Evolutionary conservation across 2,797 vertebrate genomes (phyloP), one percentile per base, ranked within the genome.

Genomic region (Sebastes itinus): DNA sequence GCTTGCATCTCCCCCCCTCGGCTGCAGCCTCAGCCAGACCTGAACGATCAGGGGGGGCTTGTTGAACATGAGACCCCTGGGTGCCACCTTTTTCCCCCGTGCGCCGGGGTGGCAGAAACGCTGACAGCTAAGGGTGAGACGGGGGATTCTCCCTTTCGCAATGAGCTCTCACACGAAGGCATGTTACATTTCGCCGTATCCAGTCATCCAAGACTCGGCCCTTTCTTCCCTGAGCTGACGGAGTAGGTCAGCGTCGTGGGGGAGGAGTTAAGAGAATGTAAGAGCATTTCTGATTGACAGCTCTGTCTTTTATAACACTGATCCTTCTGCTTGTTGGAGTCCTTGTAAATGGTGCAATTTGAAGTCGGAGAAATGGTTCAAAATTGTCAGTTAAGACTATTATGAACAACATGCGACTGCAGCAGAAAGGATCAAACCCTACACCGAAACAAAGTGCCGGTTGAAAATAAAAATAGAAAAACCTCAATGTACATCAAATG

Each of bases 21-120:
- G 10, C 76, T 69, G 68, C 22, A 66, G 83, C 76, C 65, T 77
- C 80, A 89, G 78, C 66, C 81, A 84, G 89, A 88, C 86, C 86
- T 63, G 46, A 87, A 78, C 78, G 66, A 91, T 88, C 81, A 80
- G 79, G 85, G 89, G 42, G 20, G 84, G 80, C 90, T 91, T 93
- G 93, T 93, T 87, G 82, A 93, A 94, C 92, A 93, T 1, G 88
- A 89, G 92, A 92, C 90, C 91, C 83, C 80, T 76, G 85, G 83
- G 83, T 89, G 87, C 81, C 90, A 80, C 89, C 83, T 84, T 86
- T 49, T 77, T 77, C 75, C 80, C 70, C 13, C 2, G 10, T 38
- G 71, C 9, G 3, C 75, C 25, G 22, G 55, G 82, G 64, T 87
- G 86, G 87, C 83, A 88, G 78, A 78, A 81, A 80, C 6, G 52